phyloP scores from a whole-genome alignment of 2,797 vertebrate genomes.

The Mormyrus hasselquistii region DNA sequence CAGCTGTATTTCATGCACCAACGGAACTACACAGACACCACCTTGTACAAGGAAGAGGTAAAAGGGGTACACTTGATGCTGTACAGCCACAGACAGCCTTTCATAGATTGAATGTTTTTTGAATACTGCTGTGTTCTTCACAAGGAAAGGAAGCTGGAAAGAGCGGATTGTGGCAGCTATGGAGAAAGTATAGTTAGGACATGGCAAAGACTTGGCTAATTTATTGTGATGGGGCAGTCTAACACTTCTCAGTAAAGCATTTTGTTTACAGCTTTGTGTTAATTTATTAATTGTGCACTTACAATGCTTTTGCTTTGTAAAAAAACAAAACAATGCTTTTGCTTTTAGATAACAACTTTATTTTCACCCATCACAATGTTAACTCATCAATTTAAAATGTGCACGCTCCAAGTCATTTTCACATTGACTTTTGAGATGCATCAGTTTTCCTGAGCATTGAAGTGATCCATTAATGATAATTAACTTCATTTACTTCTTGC shows the following conservation, averaged over 20 bases:
- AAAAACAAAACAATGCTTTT: neutral
- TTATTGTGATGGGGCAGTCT: no score
- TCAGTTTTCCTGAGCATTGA: neutral
- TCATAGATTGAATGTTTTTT: no score
- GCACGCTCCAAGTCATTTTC: neutral
- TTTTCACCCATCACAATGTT: neutral
- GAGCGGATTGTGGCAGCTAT: no score
- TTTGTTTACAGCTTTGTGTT: no score
- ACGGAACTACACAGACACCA: neutral
- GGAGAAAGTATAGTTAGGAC: no score
- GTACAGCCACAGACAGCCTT: no score
- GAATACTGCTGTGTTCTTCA: no score
- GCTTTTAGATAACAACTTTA: neutral
- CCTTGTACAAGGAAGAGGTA: neutral
- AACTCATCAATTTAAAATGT: neutral
- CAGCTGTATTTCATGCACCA: neutral
- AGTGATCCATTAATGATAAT: neutral
- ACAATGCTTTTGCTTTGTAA: neutral
- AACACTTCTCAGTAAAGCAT: no score
- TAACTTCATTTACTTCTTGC: neutral
- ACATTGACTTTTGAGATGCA: neutral
- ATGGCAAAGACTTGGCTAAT: no score
- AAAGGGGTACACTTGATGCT: no score
- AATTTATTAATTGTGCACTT: no score
- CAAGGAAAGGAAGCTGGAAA: no score